Conservation (phyloP, 1,140 invertebrate genomes). For the Drosophila subobscura region DNA sequence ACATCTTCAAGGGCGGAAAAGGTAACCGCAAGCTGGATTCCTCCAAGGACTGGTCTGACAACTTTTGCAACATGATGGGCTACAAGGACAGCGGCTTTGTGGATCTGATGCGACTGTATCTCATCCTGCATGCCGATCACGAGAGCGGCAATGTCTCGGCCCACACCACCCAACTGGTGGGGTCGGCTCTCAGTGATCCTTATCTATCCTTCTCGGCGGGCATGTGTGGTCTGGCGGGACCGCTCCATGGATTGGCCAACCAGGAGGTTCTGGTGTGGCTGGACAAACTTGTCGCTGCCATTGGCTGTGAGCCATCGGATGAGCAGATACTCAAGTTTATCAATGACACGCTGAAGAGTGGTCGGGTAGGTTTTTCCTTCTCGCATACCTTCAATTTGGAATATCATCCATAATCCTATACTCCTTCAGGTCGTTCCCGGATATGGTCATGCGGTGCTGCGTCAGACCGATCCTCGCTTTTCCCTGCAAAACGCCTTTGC, state of each 20-base stretch:
- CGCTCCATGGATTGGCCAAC: slow-evolving; percentile 97
- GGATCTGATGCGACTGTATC: slow-evolving; percentile 96
- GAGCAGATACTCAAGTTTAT: slow-evolving; percentile 95
- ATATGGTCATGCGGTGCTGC: slow-evolving; percentile 97
- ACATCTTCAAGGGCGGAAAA: slow-evolving; percentile 92
- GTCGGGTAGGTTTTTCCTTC: slow-evolving; percentile 75
- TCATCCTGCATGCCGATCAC: slow-evolving; percentile 97
- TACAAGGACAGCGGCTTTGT: slow-evolving; percentile 92
- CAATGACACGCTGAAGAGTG: slow-evolving; percentile 95
- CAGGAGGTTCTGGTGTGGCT: slow-evolving; percentile 95
- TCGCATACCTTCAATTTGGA: background rate
- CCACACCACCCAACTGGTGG: slow-evolving; percentile 96
- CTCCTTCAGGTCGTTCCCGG: slow-evolving; percentile 91
- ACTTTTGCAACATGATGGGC: slow-evolving; percentile 95
- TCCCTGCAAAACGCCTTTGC: slow-evolving; percentile 97
- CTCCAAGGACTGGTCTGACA: slow-evolving; percentile 95
- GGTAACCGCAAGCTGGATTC: slow-evolving; percentile 92
- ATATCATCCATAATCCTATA: background rate
- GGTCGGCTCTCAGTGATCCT: slow-evolving; percentile 96
- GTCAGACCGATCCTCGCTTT: slow-evolving; percentile 96
- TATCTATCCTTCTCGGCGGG: slow-evolving; percentile 96
- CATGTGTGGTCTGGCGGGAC: slow-evolving; percentile 96
- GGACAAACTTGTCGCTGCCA: slow-evolving; percentile 89
- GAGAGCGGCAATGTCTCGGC: slow-evolving; percentile 98
- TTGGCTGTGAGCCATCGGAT: slow-evolving; percentile 93